Base-by-base conservation (phyloP, 2,888 invertebrate genomes). In the Nebria brevicollis region DNA sequence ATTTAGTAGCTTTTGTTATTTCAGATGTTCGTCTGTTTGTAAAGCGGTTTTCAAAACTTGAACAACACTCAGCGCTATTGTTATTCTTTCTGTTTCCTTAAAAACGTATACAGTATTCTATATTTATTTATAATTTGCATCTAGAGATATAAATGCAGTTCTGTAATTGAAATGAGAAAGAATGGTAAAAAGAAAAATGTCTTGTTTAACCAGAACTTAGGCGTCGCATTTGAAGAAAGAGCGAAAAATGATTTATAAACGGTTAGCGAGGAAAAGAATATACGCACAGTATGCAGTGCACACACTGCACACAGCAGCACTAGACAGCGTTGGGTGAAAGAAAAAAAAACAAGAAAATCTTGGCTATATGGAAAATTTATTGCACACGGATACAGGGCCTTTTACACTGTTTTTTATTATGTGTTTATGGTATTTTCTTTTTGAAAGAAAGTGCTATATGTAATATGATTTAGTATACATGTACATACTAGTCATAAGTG, bases 401-500 rank as follows among this genome's bases (percentile, higher is more conserved):
- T 78, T 78, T 78, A 78, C 78, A 78, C 78, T 72, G 70, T 72
- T 78, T 78, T 77, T 78, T 78, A 78, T 78, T 78, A 78, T 78
- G 72, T 78, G 78, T 78, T 72, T 54, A 11, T 54, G 78, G 2
- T 78, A 72, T 78, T 78, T 73, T 73, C 64, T 54, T 54, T 54
- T 13, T 54, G 34, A 34, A 34, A 34, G 34, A 34, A 34, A 34
- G 34, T 34, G 34, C 34, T 34, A 34, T 34, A 34, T 34, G 34
- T 34, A 34, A 34, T 34, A 34, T 34, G 34, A 34, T 34, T 34
- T 34, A 34, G 34, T 34, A 34, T 34, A 34, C 1, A 34, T 34
- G 6, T 74, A 64, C 74, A 43, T 74, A 54, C 4, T 54, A 54
- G 54, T 54, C 54, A 54, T 54, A 54, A 54, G 54, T 54, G 54